Evolutionary conservation across 2,888 invertebrate genomes (phyloP).

Genomic region (Crocallis elinguaria): DNA sequence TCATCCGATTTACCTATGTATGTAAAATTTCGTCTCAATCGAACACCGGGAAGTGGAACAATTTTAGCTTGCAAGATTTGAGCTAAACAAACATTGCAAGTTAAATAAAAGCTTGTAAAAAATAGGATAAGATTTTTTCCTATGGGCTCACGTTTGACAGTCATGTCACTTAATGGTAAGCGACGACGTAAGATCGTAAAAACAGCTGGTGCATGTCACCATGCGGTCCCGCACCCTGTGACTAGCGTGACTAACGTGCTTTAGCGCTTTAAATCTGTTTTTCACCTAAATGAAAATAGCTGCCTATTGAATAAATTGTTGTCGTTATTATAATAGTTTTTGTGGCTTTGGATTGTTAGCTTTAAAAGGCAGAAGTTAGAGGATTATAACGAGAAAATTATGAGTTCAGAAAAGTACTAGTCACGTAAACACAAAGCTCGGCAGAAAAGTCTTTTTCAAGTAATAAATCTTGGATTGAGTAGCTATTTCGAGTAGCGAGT

Average conservation of each 20-base stretch:
- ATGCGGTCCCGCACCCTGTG: slow-evolving; percentile 14
- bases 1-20: too few species aligned
- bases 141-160: too few species aligned
- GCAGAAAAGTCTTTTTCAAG: not conserved
- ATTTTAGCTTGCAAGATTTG: too few species aligned
- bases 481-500: slow-evolving; percentile 1
- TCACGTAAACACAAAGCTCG: not conserved
- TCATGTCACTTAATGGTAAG: too few species aligned
- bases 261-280: slow-evolving; percentile 36
- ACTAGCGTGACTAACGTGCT: slow-evolving; percentile 35
- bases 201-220: slow-evolving; percentile 21
- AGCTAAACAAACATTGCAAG: too few species aligned
- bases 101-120: too few species aligned
- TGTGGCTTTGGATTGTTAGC: not conserved
- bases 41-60: too few species aligned
- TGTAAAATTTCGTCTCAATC: too few species aligned
- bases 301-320: slow-evolving; percentile 26
- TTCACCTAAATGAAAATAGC: slow-evolving; percentile 30
- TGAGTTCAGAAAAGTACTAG: not conserved
- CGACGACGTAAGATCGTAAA: too few species aligned
- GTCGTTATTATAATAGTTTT: slow-evolving; percentile 16
- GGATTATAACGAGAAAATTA: not conserved
- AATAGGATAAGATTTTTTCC: too few species aligned
- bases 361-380: not conserved
- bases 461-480: slow-evolving; percentile 13